phyloP scores from a whole-genome alignment of 2,797 vertebrate genomes.

The Alfaro cultratus region DNA sequence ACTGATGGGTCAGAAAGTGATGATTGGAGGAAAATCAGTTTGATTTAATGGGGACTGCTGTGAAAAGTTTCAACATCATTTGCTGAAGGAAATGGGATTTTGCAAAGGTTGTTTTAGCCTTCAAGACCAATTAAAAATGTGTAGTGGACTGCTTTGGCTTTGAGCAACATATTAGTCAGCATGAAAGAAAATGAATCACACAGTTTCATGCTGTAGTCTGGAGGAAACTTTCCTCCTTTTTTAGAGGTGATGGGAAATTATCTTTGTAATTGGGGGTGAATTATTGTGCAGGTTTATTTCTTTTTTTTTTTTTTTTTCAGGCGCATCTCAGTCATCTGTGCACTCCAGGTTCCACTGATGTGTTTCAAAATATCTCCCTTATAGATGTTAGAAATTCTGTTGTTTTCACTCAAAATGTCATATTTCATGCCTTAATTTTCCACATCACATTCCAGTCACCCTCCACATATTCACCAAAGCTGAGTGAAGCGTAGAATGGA shows the following conservation, averaged over 20 bases:
- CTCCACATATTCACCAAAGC: slow-evolving; percentile 39
- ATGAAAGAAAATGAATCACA: slow-evolving; percentile 53
- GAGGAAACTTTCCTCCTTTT: slow-evolving; percentile 53
- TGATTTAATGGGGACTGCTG: not conserved
- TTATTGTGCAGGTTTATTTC: slow-evolving; percentile 45
- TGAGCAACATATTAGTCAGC: slow-evolving; percentile 51
- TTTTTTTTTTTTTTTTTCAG: slow-evolving; percentile 19
- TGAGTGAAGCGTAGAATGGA: slow-evolving; percentile 46
- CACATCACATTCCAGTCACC: slow-evolving; percentile 19
- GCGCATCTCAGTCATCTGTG: slow-evolving; percentile 23
- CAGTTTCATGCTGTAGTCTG: slow-evolving; percentile 43
- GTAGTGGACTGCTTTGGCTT: slow-evolving; percentile 29
- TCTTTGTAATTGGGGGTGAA: slow-evolving; percentile 62
- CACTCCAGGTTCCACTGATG: slow-evolving; percentile 36
- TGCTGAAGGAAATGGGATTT: slow-evolving; percentile 44
- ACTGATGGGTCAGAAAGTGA: not conserved
- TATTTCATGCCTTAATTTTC: slow-evolving; percentile 39
- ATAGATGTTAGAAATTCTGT: slow-evolving; percentile 26
- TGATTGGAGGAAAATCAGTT: not conserved
- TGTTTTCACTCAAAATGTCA: slow-evolving; percentile 49
- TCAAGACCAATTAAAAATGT: slow-evolving; percentile 65
- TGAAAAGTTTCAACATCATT: slow-evolving; percentile 10
- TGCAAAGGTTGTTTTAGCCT: slow-evolving; percentile 47
- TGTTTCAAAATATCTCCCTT: slow-evolving; percentile 28
- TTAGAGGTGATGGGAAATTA: slow-evolving; percentile 57